Base-by-base conservation (phyloP, 2,888 invertebrate genomes). In the Cephalotes varians region DNA sequence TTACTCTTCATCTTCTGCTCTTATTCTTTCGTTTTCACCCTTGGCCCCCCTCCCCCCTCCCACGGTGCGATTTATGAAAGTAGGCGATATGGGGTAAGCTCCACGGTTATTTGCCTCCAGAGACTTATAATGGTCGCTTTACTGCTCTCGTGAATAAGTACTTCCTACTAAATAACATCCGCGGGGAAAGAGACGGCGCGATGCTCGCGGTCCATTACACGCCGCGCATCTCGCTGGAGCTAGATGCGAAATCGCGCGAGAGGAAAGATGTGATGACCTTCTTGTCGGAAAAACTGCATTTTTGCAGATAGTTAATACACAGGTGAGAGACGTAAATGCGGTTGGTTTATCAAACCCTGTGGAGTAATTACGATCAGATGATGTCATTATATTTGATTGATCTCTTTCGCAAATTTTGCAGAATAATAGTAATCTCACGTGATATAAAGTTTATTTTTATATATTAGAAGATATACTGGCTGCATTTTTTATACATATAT, bases 51-150 rank as follows among this genome's bases (percentile, higher is more conserved):
- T 60, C 34, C 31, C n/a, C 21, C 65, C 80, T 60, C 62, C 21
- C 67, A 31, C 69, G 82, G 56, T 49, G 67, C 77, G 85, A 88
- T 88, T 88, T 88, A 88, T 88, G 88, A 88, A 88, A 83, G 72
- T 82, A 65, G 58, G 86, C 85, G 88, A 86, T 82, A 85, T 67
- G 71, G 60, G 60, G 72, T 82, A 64, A 87, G 82, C 83, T 71
- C 58, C 62, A 69, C 28, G 85, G 84, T 89, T 89, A 87, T 86
- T 89, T 85, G 86, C 82, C 88, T 83, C 89, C 51, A 47, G 88
- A 82, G 89, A 83, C 85, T 88, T 89, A 85, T 86, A 89, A 89
- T 89, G 82, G 86, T 77, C 58, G 77, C 71, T 86, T 87, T 83
- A 86, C 83, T 86, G 79, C 85, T 54, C 51, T 76, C 65, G 79